A percentile compares a stretch with the other conserved stretches of the same genome.
Conservation (phyloP, 1,140 invertebrate species). For the Ostrea edulis region DNA sequence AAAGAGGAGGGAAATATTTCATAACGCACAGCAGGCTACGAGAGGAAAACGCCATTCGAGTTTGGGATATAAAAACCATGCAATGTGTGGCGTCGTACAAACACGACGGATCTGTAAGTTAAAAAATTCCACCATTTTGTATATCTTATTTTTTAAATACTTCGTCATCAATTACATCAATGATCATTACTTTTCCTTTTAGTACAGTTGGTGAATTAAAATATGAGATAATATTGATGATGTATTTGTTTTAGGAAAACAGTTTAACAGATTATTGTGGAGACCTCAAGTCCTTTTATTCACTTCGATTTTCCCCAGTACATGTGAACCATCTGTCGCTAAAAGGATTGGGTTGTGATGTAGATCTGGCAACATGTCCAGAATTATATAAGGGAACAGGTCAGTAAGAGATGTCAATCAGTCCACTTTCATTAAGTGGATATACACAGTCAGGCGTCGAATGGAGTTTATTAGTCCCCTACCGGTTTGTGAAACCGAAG, state of each 20-base stretch:
- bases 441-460: no score
- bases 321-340: background rate
- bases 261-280: background rate
- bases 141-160: no score
- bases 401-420: background rate
- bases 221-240: no score
- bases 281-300: background rate
- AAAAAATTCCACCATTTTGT: background rate
- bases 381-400: slow-evolving; percentile 3
- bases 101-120: slow-evolving; percentile 39
- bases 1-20: slow-evolving; percentile 16
- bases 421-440: no score
- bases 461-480: no score
- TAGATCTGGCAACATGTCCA: background rate
- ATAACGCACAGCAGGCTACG: background rate
- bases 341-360: slow-evolving; percentile 6
- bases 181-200: no score
- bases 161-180: no score
- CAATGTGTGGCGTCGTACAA: slow-evolving; percentile 41
- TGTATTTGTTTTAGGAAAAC: background rate
- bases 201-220: no score
- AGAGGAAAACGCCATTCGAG: slow-evolving; percentile 42
- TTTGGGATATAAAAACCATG: slow-evolving; percentile 42
- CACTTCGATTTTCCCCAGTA: background rate
- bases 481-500: no score